Conservation (phyloP, 2,797 vertebrate genomes). For the Tauraco hartlaubi region DNA sequence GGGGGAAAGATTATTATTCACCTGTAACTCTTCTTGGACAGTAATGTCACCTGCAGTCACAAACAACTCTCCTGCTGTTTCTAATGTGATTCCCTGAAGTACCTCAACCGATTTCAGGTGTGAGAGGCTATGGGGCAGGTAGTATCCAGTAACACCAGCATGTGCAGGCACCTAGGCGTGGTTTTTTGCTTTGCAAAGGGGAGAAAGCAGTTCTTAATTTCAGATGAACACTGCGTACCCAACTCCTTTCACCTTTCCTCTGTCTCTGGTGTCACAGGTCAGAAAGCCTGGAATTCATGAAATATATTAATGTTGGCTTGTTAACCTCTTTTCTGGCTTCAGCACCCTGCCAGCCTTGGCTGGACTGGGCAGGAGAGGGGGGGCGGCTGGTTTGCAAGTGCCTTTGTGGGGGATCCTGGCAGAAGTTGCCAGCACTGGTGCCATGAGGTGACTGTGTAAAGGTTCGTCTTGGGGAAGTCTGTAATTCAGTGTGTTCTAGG, state of each 20-base stretch:
- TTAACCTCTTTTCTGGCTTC: neutral
- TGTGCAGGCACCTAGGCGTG: neutral
- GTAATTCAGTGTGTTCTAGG: neutral
- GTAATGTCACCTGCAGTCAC: neutral
- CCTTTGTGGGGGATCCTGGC: neutral
- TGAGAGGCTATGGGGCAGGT: neutral
- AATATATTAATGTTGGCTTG: neutral
- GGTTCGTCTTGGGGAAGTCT: neutral
- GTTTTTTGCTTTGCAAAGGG: neutral
- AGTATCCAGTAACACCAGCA: neutral
- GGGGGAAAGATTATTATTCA: neutral
- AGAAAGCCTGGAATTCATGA: neutral
- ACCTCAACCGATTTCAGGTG: neutral
- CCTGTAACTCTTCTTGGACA: neutral
- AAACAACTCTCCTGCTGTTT: neutral
- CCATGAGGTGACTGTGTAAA: neutral
- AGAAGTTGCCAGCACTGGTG: neutral
- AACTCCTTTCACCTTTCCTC: neutral
- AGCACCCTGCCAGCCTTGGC: neutral
- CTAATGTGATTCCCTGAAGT: neutral
- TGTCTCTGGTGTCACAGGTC: neutral
- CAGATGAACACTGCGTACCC: neutral
- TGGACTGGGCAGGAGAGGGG: neutral
- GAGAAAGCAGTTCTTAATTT: neutral
- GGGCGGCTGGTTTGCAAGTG: neutral